Evolutionary conservation across 2,888 invertebrate species (phyloP), one percentile per base, ranked within the genome.

Genomic region (Seira sanloemensis): DNA sequence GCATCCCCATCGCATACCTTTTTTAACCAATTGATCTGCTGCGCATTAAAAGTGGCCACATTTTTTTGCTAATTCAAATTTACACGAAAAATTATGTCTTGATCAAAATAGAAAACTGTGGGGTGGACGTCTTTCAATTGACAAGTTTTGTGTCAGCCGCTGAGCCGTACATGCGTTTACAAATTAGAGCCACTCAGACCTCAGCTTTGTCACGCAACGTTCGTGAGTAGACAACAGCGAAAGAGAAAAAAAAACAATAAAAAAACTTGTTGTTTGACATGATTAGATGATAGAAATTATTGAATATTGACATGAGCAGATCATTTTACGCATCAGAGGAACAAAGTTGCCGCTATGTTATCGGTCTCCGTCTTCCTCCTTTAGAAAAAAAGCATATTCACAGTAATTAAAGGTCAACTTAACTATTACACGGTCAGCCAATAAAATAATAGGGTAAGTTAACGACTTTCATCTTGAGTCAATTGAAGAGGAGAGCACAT

Each of bases 61-160:
- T n/a, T n/a, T n/a, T n/a, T 62, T 23, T 4, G 4, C 62, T 21
- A 62, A 62, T 23, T 62, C 62, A n/a, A 62, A n/a, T n/a, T n/a
- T n/a, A n/a, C n/a, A n/a, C n/a, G n/a, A n/a, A n/a, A n/a, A 58
- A 62, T 50, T 50, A 50, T 62, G 62, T 62, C 62, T 62, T 62
- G 62, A 62, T 62, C 62, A 62, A 62, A 62, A 62, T 62, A 62
- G 62, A 62, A 7, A 37, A 37, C 16, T 19, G 62, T n/a, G 19
- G 16, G 62, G 21, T 62, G 62, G 62, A 21, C 62, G 7, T n/a
- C 1, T 23, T 58, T 37, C 37, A 37, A 9, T 37, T 37, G 37
- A 37, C 37, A 37, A 37, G 37, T 37, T 37, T 37, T 37, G n/a
- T 37, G 37, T 37, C 37, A 37, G 37, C 37, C 5, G 37, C 12